Conservation (phyloP, 92 coral and sea anemone genomes). For the Porites lobata region DNA sequence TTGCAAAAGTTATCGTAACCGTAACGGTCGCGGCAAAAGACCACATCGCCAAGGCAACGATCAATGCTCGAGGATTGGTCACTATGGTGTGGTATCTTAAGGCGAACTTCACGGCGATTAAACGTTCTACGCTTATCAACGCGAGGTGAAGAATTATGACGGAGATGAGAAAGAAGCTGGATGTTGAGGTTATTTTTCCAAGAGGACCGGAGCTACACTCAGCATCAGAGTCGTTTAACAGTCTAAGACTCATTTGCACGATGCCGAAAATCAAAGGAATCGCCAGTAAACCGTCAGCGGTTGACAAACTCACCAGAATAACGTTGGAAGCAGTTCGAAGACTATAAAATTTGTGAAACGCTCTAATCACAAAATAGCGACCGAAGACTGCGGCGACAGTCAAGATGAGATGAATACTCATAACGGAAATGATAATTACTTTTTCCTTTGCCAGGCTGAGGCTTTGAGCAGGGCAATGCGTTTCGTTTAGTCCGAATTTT, state of each 20-base stretch:
- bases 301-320: background rate
- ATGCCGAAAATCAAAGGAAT: background rate
- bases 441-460: background rate
- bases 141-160: too few species aligned
- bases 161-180: background rate
- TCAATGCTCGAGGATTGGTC: too few species aligned
- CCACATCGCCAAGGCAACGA: too few species aligned
- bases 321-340: constrained; percentile 45
- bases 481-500: too few species aligned
- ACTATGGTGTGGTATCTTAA: too few species aligned
- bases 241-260: background rate
- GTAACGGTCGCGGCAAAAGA: too few species aligned
- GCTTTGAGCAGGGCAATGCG: background rate
- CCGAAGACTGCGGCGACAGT: constrained; percentile 2
- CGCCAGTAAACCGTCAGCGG: constrained; percentile 36
- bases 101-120: too few species aligned
- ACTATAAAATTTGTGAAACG: background rate
- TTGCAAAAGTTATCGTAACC: too few species aligned
- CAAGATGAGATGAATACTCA: background rate
- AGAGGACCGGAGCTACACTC: background rate
- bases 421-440: background rate
- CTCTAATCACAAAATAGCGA: background rate
- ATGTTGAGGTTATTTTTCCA: background rate
- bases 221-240: background rate
- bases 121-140: too few species aligned